Percentiles rank a stretch among this genome's conserved stretches.
These are phyloP conservation scores for Microplitis demolitor DNA, from an alignment of 1,140 invertebrate species.

Conservation along the genomic window DNA sequence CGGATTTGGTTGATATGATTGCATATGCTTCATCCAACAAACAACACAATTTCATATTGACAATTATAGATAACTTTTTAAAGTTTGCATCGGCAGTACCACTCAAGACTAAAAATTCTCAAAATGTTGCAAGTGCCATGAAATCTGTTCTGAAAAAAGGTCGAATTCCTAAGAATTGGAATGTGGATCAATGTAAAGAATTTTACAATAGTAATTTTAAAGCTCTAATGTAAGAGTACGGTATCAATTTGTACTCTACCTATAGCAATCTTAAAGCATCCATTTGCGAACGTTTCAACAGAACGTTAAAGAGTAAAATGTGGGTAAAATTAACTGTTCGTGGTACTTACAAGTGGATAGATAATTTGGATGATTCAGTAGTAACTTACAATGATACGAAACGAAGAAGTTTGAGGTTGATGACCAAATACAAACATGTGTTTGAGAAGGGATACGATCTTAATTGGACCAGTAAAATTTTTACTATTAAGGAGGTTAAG, in stretches of 20 bases:
- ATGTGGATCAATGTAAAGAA: conserved; percentile 22
- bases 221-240: conserved; percentile 34
- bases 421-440: conserved; percentile 11
- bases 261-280: conserved; percentile 1
- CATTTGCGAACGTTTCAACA: not conserved
- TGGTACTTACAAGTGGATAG: conserved; percentile 11
- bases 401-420: conserved; percentile 12
- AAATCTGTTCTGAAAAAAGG: not conserved
- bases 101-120: not conserved
- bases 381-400: too few relatives aligned
- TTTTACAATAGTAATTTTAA: too few relatives aligned
- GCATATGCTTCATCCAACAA: conserved; percentile 1
- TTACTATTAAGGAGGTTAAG: not conserved
- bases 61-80: conserved; percentile 19
- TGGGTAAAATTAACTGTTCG: not conserved
- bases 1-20: not conserved
- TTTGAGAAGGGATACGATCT: conserved; percentile 16
- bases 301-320: conserved; percentile 6
- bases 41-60: not conserved
- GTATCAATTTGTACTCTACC: conserved; percentile 10
- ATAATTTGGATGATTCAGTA: not conserved
- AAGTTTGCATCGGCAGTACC: conserved; percentile 3
- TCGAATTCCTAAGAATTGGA: not conserved
- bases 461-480: conserved; percentile 12
- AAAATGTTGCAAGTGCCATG: not conserved